Percentiles rank a stretch among this genome's conserved stretches.
These are phyloP conservation scores for Pollachius pollachius DNA, from an alignment of 2,113 vertebrate species.

Conservation along the genomic window DNA sequence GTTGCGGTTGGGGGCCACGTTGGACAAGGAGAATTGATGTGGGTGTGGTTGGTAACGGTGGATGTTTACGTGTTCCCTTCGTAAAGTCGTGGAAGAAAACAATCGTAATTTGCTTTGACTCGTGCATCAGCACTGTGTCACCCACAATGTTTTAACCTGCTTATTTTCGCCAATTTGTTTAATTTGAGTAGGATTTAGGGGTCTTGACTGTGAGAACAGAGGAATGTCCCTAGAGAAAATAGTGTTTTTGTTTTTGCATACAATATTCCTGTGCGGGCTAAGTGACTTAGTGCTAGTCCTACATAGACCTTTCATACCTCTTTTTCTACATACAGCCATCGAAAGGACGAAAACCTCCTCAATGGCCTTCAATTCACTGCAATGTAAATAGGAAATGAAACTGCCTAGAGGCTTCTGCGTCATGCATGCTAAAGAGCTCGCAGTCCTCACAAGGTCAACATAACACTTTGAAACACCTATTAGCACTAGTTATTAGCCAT, in stretches of 20 bases:
- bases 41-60: neutral
- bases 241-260: no score
- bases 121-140: no score
- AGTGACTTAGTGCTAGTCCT: no score
- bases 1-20: slow-evolving; percentile 26
- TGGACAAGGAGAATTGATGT: neutral
- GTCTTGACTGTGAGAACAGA: no score
- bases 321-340: neutral
- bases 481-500: slow-evolving; percentile 31
- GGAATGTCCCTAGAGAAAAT: no score
- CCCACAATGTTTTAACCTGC: no score
- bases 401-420: neutral
- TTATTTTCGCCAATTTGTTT: no score
- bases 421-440: slow-evolving; percentile 18
- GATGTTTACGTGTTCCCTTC: no score
- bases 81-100: no score
- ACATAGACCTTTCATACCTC: neutral
- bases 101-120: no score
- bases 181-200: no score
- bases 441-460: slow-evolving; percentile 32
- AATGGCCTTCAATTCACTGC: neutral
- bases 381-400: slow-evolving; percentile 6
- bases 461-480: slow-evolving; percentile 21
- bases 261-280: no score
- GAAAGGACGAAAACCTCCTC: neutral